Evolutionary conservation across 2,113 vertebrate genomes (phyloP), one percentile per base, ranked within the genome.

Genomic region (Alligator sinensis): DNA sequence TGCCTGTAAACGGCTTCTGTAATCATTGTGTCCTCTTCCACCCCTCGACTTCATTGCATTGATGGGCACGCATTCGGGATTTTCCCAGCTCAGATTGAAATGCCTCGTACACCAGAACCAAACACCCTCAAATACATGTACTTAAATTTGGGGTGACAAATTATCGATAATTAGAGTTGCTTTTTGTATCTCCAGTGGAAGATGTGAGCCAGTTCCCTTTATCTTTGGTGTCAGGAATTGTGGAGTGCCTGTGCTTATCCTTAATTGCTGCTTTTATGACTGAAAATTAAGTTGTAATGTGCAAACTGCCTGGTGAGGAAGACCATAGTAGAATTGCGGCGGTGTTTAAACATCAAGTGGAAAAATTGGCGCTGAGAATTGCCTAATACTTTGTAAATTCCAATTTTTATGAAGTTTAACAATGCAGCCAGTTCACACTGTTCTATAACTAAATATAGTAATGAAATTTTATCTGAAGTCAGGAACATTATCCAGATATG

Each of bases 401-500:
- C 87, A 74, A 0, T 91, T 95, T 95, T 96, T 96, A 95, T 97
- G 74, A 95, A 95, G 90, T 96, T 96, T 92, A 96, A 93, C 95
- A 95, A 81, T 84, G 89, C 93, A 84, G 79, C 94, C 87, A 3
- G 94, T 97, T 88, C 91, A 78, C 88, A 16, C 74, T 62, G 10
- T 94, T 91, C 94, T 30, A 87, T 92, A 97, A 96, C 97, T 97
- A 98, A 98, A 97, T 97, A 93, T 77, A 96, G 96, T 96, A 94
- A 94, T 97, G 97, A 96, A 96, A 97, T 97, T 96, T 96, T 96
- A 97, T 97, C 91, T 93, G 95, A 95, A 97, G 96, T 95, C 91
- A 59, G 92, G 94, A 96, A 82, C 95, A 80, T 96, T 96, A 95
- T 96, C 93, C 95, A 87, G 95, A 91, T 94, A 91, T 75, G 96